These are phyloP conservation scores for Danionella dracula DNA, from an alignment of 2,797 vertebrate species.

Conservation along the genomic window DNA sequence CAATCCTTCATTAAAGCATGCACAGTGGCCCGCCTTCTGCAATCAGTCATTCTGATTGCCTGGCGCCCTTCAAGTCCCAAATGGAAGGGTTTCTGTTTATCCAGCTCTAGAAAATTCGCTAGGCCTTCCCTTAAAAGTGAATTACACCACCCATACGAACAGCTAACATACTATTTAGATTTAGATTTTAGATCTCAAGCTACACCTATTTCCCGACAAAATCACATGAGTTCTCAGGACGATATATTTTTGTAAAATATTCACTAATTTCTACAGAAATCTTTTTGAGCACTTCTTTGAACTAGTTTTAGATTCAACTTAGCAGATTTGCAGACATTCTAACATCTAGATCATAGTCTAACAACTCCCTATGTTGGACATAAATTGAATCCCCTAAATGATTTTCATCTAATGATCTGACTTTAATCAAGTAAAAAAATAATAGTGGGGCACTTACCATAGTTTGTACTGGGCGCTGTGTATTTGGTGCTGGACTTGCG, in stretches of 20 bases:
- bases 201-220: neutral
- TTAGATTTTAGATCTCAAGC: neutral
- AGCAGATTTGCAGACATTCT: too few relatives aligned
- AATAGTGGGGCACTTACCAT: constrained; percentile 73
- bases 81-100: constrained; percentile 17
- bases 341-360: too few relatives aligned
- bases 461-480: constrained; percentile 96
- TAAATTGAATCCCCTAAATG: too few relatives aligned
- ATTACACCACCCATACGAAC: neutral
- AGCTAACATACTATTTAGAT: neutral
- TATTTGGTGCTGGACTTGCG: constrained; percentile 99
- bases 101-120: neutral
- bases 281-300: too few relatives aligned
- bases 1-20: constrained; percentile 18
- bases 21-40: neutral
- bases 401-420: too few relatives aligned
- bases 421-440: too few relatives aligned
- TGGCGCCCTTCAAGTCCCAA: neutral
- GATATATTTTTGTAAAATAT: too few relatives aligned
- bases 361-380: too few relatives aligned
- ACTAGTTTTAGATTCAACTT: too few relatives aligned
- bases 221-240: neutral
- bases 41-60: constrained; percentile 26
- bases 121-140: neutral
- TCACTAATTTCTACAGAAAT: too few relatives aligned